phyloP scores from a whole-genome alignment of 92 coral and sea anemone species.

The Epizoanthus ramosus region DNA sequence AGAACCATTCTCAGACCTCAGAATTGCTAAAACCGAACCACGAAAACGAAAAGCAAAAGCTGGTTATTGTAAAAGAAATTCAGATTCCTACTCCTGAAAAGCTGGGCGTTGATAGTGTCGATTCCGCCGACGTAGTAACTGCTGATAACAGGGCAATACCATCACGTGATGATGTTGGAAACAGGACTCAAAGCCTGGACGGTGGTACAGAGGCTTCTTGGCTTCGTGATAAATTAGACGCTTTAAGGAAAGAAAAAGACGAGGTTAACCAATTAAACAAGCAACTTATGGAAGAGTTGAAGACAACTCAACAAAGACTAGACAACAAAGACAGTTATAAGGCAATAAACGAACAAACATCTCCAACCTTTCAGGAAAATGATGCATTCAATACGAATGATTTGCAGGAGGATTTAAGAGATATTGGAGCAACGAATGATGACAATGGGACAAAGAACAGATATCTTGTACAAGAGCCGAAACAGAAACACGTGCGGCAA shows the following conservation, averaged over 20 bases:
- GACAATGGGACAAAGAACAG: background rate
- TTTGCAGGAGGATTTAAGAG: background rate
- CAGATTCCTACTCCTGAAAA: conserved; percentile 2
- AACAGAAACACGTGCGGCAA: no score
- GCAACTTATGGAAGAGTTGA: no score
- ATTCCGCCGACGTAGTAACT: background rate
- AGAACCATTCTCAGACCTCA: background rate
- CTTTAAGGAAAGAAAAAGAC: no score
- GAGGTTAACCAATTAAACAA: no score
- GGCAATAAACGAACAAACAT: background rate
- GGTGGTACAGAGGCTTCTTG: no score
- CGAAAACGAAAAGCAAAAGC: background rate
- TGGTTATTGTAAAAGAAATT: conserved; percentile 22
- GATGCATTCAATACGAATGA: background rate
- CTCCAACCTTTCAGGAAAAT: background rate
- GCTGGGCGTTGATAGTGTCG: conserved; percentile 8
- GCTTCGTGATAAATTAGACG: no score
- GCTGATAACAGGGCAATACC: no score
- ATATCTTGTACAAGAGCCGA: background rate
- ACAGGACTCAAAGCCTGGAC: no score
- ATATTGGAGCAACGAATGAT: no score
- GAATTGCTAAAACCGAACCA: background rate
- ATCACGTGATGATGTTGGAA: no score
- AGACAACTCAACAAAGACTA: no score
- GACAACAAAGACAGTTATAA: background rate